A percentile compares a stretch with the other conserved stretches of the same genome.
These are phyloP conservation scores for Aethes cnicana DNA, from an alignment of 2,888 invertebrate genomes.

Conservation along the genomic window DNA sequence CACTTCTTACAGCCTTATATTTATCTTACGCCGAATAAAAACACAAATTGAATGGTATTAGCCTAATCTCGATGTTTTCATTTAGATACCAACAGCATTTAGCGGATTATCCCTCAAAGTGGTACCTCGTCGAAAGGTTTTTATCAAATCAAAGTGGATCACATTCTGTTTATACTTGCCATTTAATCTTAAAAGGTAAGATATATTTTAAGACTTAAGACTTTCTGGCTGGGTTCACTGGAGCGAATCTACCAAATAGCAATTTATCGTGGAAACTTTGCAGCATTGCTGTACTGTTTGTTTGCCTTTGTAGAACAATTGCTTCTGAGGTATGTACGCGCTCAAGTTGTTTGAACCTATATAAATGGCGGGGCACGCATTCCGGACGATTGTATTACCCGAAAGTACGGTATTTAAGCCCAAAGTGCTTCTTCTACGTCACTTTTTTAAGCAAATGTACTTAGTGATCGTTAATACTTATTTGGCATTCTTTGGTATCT, in stretches of 20 bases:
- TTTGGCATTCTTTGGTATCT: no score
- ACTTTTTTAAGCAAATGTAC: no score
- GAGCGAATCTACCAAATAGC: slow-evolving; percentile 13
- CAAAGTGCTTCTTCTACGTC: no score
- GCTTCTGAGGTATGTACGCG: neutral
- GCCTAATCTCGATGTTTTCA: no score
- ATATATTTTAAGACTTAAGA: neutral
- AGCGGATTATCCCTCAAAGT: neutral
- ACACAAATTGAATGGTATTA: no score
- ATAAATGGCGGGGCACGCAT: no score
- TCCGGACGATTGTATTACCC: no score
- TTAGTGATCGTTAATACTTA: no score
- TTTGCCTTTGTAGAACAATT: slow-evolving; percentile 7
- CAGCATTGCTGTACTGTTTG: slow-evolving; percentile 2
- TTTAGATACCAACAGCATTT: neutral
- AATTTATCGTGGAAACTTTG: slow-evolving; percentile 11
- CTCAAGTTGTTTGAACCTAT: neutral
- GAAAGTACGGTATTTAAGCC: no score
- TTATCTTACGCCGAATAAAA: no score
- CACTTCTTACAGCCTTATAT: no score
- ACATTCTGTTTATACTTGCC: neutral
- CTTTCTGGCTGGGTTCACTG: slow-evolving; percentile 3
- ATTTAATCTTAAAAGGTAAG: neutral
- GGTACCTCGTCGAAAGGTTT: neutral
- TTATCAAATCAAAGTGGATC: slow-evolving; percentile 1